phyloP scores from a whole-genome alignment of 1,140 invertebrate species.

The Papilio aristodemus region DNA sequence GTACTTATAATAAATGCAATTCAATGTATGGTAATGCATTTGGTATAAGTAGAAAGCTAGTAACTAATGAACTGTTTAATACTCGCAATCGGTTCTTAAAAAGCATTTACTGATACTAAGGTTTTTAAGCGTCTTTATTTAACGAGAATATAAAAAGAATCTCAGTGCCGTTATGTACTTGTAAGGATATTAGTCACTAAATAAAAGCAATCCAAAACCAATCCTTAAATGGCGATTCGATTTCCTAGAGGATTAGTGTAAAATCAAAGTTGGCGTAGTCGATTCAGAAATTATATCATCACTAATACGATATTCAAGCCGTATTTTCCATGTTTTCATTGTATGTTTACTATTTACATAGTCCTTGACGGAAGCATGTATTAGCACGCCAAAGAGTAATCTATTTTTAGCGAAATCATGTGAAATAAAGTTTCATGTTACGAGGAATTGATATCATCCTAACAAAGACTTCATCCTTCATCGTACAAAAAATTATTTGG shows the following conservation, averaged over 20 bases:
- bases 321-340: slow-evolving; percentile 4
- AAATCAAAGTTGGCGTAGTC: background rate
- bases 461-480: no score
- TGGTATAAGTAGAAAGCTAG: no score
- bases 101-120: background rate
- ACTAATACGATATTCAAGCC: slow-evolving; percentile 4
- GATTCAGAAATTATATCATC: slow-evolving; percentile 5
- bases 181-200: background rate
- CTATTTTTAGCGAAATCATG: background rate
- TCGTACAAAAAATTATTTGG: no score
- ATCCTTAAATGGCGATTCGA: background rate
- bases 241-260: background rate
- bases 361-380: background rate
- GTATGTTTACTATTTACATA: slow-evolving; percentile 2
- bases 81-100: no score
- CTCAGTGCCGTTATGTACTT: background rate
- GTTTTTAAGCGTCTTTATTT: background rate
- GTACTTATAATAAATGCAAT: no score
- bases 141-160: background rate
- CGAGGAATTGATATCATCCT: no score
- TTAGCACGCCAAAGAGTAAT: background rate
- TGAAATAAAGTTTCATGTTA: no score
- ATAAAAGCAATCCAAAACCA: background rate
- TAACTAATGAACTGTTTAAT: no score
- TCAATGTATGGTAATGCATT: no score